Evolutionary conservation across 2,113 vertebrate genomes (phyloP).

Genomic region (Phrynosoma blainvillii): DNA sequence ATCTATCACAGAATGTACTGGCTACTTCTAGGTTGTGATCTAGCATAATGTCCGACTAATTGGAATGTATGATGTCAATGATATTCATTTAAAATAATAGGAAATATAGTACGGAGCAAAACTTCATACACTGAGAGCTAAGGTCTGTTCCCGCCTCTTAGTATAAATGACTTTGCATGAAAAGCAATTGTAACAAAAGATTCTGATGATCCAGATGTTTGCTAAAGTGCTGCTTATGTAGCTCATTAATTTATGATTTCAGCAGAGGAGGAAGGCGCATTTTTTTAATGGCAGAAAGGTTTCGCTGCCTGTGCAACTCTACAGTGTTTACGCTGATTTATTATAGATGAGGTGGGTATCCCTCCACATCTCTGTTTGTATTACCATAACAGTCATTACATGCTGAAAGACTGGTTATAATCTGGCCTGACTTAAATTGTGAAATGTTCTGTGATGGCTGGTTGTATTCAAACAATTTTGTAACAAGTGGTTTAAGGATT

Average conservation of each 20-base stretch:
- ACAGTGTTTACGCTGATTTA: constrained; percentile 43
- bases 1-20: constrained; percentile 40
- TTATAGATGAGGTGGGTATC: background rate
- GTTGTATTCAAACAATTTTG: background rate
- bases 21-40: constrained; percentile 45
- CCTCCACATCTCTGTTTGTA: constrained; percentile 31
- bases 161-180: constrained; percentile 64
- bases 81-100: constrained; percentile 52
- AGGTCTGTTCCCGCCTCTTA: constrained; percentile 50
- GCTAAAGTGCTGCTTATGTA: constrained; percentile 60
- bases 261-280: constrained; percentile 52
- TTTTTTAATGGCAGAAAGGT: constrained; percentile 25
- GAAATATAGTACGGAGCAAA: constrained; percentile 41
- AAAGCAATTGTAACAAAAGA: constrained; percentile 58
- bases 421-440: background rate
- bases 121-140: constrained; percentile 44
- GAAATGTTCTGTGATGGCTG: background rate
- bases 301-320: constrained; percentile 28
- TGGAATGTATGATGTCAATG: constrained; percentile 31
- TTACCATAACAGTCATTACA: constrained; percentile 45
- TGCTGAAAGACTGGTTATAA: fast-evolving
- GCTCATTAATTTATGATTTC: constrained; percentile 62
- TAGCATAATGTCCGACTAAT: constrained; percentile 26
- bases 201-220: constrained; percentile 55
- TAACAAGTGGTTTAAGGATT: background rate